These are phyloP conservation scores for Littorina saxatilis DNA, from an alignment of 1,140 invertebrate species.

Conservation along the genomic window DNA sequence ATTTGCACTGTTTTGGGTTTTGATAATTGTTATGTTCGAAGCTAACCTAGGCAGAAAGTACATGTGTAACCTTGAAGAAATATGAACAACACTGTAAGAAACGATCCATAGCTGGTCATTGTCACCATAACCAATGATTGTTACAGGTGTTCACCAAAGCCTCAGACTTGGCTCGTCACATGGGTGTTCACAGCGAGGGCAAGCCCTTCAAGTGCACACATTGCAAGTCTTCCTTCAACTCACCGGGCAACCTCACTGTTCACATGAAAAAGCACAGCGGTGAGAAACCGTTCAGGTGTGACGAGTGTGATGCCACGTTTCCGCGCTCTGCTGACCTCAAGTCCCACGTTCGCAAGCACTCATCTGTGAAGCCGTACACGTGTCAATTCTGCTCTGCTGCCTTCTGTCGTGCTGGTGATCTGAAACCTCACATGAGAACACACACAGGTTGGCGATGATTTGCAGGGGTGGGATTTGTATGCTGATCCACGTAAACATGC, in stretches of 20 bases:
- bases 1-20: no score
- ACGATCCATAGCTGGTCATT: no score
- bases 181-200: constrained; percentile 63
- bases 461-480: neutral
- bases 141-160: constrained; percentile 7
- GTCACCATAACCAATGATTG: neutral
- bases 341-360: constrained; percentile 28
- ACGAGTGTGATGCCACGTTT: constrained; percentile 28
- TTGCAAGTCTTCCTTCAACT: constrained; percentile 72
- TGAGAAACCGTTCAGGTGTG: constrained; percentile 36
- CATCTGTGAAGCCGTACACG: constrained; percentile 22
- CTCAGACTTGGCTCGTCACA: neutral
- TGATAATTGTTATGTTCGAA: no score
- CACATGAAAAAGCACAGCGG: constrained; percentile 24
- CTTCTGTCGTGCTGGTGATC: constrained; percentile 23
- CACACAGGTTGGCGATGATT: constrained; percentile 15
- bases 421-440: constrained; percentile 33
- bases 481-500: neutral
- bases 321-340: constrained; percentile 4
- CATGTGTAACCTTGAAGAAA: neutral
- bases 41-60: neutral
- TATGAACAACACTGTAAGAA: neutral
- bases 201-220: constrained; percentile 73
- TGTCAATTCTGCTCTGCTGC: constrained; percentile 8
- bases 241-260: constrained; percentile 33